These are phyloP conservation scores for Ommatoiulus sabulosus DNA, from an alignment of 2,888 invertebrate genomes.

Conservation along the genomic window DNA sequence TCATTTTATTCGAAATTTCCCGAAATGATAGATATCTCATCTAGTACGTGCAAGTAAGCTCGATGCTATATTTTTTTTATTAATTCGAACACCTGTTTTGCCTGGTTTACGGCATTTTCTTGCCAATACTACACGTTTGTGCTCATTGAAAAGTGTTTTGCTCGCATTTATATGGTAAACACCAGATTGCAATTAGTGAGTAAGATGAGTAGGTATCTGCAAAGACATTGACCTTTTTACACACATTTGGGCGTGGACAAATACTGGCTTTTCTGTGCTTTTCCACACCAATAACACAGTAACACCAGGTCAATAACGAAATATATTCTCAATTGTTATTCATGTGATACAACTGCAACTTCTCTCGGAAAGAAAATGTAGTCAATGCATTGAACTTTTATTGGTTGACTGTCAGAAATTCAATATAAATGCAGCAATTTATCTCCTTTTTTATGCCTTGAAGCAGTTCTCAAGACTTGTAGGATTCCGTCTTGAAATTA, in stretches of 20 bases:
- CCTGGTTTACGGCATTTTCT: neutral
- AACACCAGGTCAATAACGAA: too few relatives aligned
- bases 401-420: too few relatives aligned
- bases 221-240: slow-evolving; percentile 20
- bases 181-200: neutral
- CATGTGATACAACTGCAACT: too few relatives aligned
- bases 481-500: too few relatives aligned
- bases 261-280: neutral
- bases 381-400: too few relatives aligned
- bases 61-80: neutral
- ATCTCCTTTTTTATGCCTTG: too few relatives aligned
- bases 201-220: neutral
- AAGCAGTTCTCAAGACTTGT: too few relatives aligned
- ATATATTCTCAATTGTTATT: too few relatives aligned
- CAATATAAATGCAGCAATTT: too few relatives aligned
- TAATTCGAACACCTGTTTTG: neutral
- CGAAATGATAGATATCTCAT: neutral
- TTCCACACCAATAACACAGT: too few relatives aligned
- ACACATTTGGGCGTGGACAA: neutral
- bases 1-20: neutral
- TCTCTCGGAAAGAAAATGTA: too few relatives aligned
- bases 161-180: slow-evolving; percentile 12
- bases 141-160: neutral
- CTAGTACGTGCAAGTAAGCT: neutral
- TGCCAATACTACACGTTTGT: neutral